Percentiles rank a stretch among this genome's conserved stretches.
Conservation (phyloP, 92 coral and sea anemone species). For the Epizoanthus rinbou region DNA sequence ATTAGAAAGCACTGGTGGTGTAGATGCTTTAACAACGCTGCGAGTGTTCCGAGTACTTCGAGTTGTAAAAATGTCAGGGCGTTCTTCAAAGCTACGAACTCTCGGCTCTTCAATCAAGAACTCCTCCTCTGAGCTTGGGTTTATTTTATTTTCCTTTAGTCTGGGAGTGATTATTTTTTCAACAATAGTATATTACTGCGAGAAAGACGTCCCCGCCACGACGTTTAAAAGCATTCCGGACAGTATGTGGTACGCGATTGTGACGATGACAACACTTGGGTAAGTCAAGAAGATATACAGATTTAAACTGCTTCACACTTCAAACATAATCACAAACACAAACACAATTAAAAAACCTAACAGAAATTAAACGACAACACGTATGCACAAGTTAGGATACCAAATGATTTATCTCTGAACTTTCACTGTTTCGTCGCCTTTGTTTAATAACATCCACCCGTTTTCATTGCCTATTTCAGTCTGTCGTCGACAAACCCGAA, state of each 20-base stretch:
- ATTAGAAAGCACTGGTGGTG: constrained; percentile 61
- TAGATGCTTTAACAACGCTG: constrained; percentile 76
- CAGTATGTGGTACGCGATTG: constrained; percentile 97
- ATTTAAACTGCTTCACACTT: background rate
- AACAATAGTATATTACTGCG: constrained; percentile 91
- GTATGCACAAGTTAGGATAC: too few relatives aligned
- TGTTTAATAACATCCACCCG: too few relatives aligned
- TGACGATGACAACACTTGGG: constrained; percentile 97
- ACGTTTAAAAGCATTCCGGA: constrained; percentile 83
- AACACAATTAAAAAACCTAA: too few relatives aligned
- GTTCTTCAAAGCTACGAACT: constrained; percentile 78
- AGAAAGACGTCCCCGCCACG: constrained; percentile 78
- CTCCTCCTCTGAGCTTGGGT: constrained; percentile 94
- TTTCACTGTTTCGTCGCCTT: too few relatives aligned
- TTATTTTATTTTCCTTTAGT: constrained; percentile 85
- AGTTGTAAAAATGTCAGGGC: constrained; percentile 89
- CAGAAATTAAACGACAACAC: too few relatives aligned
- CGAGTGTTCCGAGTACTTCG: constrained; percentile 91
- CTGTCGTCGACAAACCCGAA: too few relatives aligned
- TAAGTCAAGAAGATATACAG: constrained; percentile 39
- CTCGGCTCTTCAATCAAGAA: constrained; percentile 87
- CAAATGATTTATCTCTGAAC: too few relatives aligned
- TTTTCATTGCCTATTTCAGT: too few relatives aligned
- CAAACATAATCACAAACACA: too few relatives aligned
- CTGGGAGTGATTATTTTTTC: constrained; percentile 94